Evolutionary conservation across 1,140 invertebrate species (phyloP).

Genomic region (Lucilia sericata): DNA sequence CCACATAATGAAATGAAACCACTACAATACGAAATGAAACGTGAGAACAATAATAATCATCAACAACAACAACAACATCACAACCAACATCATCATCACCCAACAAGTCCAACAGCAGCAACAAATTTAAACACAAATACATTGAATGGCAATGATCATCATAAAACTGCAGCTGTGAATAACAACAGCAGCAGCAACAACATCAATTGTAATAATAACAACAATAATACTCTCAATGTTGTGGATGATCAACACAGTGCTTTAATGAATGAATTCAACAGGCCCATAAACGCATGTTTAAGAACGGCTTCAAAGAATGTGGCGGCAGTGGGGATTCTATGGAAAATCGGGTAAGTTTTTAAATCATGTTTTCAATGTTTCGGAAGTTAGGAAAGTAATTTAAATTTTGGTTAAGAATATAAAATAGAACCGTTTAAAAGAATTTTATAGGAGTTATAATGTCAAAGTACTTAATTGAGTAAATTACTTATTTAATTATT

Average conservation of each 20-base stretch:
- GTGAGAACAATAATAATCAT: constrained; percentile 19
- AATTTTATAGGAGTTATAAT: no score
- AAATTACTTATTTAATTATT: no score
- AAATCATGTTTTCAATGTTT: no score
- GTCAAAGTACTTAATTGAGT: no score
- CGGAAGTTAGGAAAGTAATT: no score
- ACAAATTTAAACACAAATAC: neutral
- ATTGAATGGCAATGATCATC: neutral
- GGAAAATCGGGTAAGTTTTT: constrained; percentile 63
- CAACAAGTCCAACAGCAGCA: neutral
- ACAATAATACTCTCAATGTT: constrained; percentile 47
- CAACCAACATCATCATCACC: constrained; percentile 42
- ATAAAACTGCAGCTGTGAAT: neutral
- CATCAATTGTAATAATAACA: constrained; percentile 41
- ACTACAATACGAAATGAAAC: neutral
- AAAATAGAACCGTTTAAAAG: no score
- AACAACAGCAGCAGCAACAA: constrained; percentile 40
- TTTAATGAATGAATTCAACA: constrained; percentile 89
- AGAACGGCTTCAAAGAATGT: constrained; percentile 67
- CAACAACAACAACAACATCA: neutral
- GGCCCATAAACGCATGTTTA: constrained; percentile 87
- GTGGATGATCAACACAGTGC: constrained; percentile 75
- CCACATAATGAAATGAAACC: neutral
- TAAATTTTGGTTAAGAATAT: no score
- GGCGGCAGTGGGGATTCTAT: constrained; percentile 40